Evolutionary conservation across 2,888 invertebrate genomes (phyloP), one percentile per base, ranked within the genome.

Genomic region (Imbricaverruca yamaguchii): DNA sequence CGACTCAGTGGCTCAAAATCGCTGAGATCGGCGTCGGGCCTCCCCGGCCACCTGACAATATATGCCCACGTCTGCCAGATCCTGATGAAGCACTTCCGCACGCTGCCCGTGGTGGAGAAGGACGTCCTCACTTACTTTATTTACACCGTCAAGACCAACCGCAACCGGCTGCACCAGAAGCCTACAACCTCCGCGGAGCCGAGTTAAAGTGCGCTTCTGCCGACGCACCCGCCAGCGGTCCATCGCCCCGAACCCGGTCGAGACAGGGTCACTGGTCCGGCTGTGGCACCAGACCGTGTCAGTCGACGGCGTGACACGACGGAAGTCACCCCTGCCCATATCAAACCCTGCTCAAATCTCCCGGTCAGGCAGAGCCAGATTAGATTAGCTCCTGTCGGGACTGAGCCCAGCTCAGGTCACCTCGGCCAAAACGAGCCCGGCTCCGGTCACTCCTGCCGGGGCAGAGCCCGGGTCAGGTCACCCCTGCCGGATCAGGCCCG

Each of bases 91-190:
- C 98, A 98, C 89, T 98, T 98, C 89, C 95, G 95, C 88, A 93
- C 95, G 82, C 94, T 98, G 87, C 95, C 95, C 69, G 95, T 98
- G 21, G 93, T 93, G 85, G 97, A 98, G 87, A 98, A 97, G 87
- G 97, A 98, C 88, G 93, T 95, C 80, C 90, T 97, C 83, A 95
- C 97, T 80, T 96, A 93, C 87, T 98, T 98, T 87, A 95, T 98
- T 85, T 97, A 97, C 87, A 96, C 95, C 90, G 95, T 97, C 8
- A 97, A 97, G 89, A 95, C 95, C 81, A 95, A 96, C 87, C 92
- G 93, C 84, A 95, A 94, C 87, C 94, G 94, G 87, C 89, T 94
- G 86, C 95, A 95, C 87, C 93, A 93, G 87, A 78, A 78, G 25
- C 56, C 78, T 56, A 23, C 56, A 2, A 18, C 18, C 23, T 6